Evolutionary conservation across 92 coral and sea anemone species (phyloP).

Genomic region (Actinostola sp.): DNA sequence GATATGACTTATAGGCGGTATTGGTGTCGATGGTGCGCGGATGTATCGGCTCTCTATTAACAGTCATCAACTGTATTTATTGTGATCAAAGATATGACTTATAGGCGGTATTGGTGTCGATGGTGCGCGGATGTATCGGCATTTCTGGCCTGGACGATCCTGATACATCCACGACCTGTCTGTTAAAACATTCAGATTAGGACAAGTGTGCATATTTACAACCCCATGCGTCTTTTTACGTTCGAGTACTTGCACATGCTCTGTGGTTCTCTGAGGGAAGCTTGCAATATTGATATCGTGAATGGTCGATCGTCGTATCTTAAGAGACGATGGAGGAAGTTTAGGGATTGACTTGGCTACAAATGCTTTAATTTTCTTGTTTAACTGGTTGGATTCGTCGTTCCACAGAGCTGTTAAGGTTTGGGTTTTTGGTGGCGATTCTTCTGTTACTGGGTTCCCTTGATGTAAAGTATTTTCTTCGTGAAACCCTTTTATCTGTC

Average conservation of each 20-base stretch:
- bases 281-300: constrained; percentile 13
- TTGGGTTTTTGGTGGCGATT: neutral
- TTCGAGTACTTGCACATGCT: constrained; percentile 6
- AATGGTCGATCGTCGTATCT: constrained; percentile 36
- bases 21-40: no score
- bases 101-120: constrained; percentile 74
- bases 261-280: constrained; percentile 22
- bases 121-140: constrained; percentile 69
- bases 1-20: no score
- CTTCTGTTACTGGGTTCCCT: neutral
- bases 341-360: constrained; percentile 58
- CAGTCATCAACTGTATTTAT: neutral
- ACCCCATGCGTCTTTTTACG: constrained; percentile 56
- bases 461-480: neutral
- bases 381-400: constrained; percentile 5
- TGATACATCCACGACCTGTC: constrained; percentile 82
- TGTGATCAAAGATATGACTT: constrained; percentile 47
- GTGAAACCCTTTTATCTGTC: no score
- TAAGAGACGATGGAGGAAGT: constrained; percentile 56
- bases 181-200: constrained; percentile 53
- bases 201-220: constrained; percentile 75
- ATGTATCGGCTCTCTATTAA: no score
- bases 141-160: constrained; percentile 50
- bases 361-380: constrained; percentile 62
- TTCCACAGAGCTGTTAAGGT: neutral